These are phyloP conservation scores for Hirtodrosophila duncani DNA, from an alignment of 2,888 invertebrate species.

Conservation along the genomic window DNA sequence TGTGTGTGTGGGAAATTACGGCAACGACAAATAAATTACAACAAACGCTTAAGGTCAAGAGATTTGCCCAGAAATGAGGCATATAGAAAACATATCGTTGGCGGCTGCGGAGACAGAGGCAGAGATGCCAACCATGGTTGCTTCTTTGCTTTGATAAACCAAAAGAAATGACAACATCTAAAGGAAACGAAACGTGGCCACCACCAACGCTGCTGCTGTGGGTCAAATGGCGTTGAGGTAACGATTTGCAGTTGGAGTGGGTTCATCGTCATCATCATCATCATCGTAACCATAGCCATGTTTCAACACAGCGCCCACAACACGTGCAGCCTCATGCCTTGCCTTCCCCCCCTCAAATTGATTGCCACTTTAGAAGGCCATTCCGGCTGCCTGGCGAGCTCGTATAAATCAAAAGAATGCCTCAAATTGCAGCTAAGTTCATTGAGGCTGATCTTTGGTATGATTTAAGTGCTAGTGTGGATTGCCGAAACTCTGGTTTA, in stretches of 20 bases:
- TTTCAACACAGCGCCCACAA: slow-evolving; percentile 38
- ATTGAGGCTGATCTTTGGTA: slow-evolving; percentile 20
- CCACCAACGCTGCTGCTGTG: slow-evolving; percentile 50
- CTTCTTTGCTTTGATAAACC: slow-evolving; percentile 55
- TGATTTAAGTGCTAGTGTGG: slow-evolving; percentile 25
- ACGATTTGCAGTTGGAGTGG: slow-evolving; percentile 49
- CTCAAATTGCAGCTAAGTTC: slow-evolving; percentile 42
- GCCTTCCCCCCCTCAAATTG: slow-evolving; percentile 41
- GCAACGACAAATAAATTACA: slow-evolving; percentile 69
- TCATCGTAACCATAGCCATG: slow-evolving; percentile 18
- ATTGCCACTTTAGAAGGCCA: slow-evolving; percentile 67
- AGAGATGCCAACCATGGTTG: slow-evolving; percentile 35
- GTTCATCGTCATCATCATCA: slow-evolving; percentile 47
- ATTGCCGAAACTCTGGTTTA: slow-evolving; percentile 17
- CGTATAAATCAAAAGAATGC: slow-evolving; percentile 55
- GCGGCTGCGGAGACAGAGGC: too few species aligned
- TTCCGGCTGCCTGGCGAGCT: slow-evolving; percentile 38
- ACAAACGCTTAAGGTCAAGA: slow-evolving; percentile 70
- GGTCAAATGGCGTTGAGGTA: slow-evolving; percentile 70
- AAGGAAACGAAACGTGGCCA: slow-evolving; percentile 57
- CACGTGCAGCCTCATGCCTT: slow-evolving; percentile 34
- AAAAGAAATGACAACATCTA: slow-evolving; percentile 46
- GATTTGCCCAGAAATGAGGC: slow-evolving; percentile 70
- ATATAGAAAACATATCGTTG: slow-evolving; percentile 68
- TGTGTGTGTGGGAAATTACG: slow-evolving; percentile 62